Percentiles rank a stretch among this genome's conserved stretches.
Conservation (phyloP, 2,888 invertebrate species). For the Eulithis testata region DNA sequence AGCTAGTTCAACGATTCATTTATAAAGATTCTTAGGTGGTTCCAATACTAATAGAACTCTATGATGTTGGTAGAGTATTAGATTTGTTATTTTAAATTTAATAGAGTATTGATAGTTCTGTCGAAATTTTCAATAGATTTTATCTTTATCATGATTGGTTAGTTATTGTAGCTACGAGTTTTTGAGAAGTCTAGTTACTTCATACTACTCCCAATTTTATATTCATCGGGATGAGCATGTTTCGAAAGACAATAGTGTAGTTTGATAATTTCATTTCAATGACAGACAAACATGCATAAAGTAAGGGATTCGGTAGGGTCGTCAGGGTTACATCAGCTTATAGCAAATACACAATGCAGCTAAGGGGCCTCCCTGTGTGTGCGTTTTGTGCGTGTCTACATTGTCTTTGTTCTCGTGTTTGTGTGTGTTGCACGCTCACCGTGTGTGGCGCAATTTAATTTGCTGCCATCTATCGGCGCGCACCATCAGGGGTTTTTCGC, state of each 20-base stretch:
- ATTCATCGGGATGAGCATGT: slow-evolving; percentile 79
- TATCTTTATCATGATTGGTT: slow-evolving; percentile 62
- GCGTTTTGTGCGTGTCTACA: slow-evolving; percentile 84
- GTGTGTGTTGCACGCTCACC: slow-evolving; percentile 86
- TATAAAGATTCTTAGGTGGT: slow-evolving; percentile 53
- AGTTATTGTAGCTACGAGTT: slow-evolving; percentile 64
- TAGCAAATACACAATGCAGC: slow-evolving; percentile 83
- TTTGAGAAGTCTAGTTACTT: slow-evolving; percentile 55
- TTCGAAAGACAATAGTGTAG: slow-evolving; percentile 65
- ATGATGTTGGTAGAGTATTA: slow-evolving; percentile 63
- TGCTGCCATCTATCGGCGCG: slow-evolving; percentile 82
- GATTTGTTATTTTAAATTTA: slow-evolving; percentile 55
- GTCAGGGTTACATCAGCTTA: slow-evolving; percentile 62
- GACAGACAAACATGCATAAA: slow-evolving; percentile 49
- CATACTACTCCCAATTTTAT: slow-evolving; percentile 65
- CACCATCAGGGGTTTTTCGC: slow-evolving; percentile 94
- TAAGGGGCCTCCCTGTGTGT: slow-evolving; percentile 77
- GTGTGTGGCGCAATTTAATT: slow-evolving; percentile 81
- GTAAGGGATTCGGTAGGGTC: slow-evolving; percentile 39
- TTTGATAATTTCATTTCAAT: slow-evolving; percentile 57
- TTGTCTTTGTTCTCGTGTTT: slow-evolving; percentile 85
- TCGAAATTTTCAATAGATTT: slow-evolving; percentile 60
- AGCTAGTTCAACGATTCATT: slow-evolving; percentile 48
- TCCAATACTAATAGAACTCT: slow-evolving; percentile 52
- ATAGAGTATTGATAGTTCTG: slow-evolving; percentile 62